phyloP scores from a whole-genome alignment of 2,797 vertebrate genomes.

The Dendrocincla tyrannina region DNA sequence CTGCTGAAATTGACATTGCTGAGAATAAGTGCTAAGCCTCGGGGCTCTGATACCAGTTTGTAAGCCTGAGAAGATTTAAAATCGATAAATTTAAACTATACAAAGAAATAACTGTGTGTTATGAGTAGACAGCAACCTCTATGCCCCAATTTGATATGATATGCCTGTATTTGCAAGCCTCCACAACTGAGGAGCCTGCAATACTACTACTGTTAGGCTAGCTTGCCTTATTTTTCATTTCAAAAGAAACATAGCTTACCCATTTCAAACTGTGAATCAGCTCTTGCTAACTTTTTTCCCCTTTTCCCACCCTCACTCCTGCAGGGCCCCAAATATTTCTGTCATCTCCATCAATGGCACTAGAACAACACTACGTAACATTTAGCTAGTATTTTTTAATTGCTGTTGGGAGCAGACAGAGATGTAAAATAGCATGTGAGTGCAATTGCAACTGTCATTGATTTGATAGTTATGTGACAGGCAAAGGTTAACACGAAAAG shows the following conservation, averaged over 20 bases:
- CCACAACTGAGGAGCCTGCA: neutral
- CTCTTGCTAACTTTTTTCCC: neutral
- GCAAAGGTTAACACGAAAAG: neutral
- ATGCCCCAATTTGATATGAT: neutral
- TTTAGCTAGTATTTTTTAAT: neutral
- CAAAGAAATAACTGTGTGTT: neutral
- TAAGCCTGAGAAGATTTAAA: conserved; percentile 84
- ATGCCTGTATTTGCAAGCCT: neutral
- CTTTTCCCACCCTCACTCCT: neutral
- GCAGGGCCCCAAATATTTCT: neutral
- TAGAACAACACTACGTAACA: neutral
- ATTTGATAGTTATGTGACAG: neutral
- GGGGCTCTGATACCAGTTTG: conserved; percentile 84
- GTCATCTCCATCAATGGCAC: neutral
- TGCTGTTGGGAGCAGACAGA: neutral
- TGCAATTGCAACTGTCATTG: neutral
- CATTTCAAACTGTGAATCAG: neutral
- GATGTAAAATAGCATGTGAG: neutral
- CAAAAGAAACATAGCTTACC: neutral
- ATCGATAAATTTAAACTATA: neutral
- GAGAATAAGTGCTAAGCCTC: conserved; percentile 89
- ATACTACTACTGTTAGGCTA: neutral
- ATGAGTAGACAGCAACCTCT: neutral
- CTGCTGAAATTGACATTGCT: conserved; percentile 89
- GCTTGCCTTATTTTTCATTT: neutral